A percentile compares a stretch with the other conserved stretches of the same genome.
phyloP scores from a whole-genome alignment of 2,888 invertebrate genomes.

The Chamaedrilus cognettii region DNA sequence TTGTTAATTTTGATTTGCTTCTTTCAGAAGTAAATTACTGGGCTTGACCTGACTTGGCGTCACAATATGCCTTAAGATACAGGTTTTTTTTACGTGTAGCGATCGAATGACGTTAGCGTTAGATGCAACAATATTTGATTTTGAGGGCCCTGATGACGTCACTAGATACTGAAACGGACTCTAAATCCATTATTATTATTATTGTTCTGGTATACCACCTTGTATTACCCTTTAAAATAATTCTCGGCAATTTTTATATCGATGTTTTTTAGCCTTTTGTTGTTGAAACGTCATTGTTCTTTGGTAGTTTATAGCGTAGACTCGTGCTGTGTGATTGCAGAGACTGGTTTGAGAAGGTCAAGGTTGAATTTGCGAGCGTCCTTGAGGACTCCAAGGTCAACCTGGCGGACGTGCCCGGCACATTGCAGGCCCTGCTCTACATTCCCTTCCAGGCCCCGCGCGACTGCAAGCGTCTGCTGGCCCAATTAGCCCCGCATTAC shows the following conservation, averaged over 20 bases:
- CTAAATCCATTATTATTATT: background rate
- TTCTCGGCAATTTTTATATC: no score
- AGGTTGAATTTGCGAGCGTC: constrained; percentile 35
- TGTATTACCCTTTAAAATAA: no score
- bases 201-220: background rate
- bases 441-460: constrained; percentile 50
- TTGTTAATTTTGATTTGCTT: no score
- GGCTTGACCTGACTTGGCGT: no score
- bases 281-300: background rate
- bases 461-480: constrained; percentile 47
- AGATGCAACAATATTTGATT: background rate
- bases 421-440: constrained; percentile 46
- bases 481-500: constrained; percentile 42
- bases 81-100: no score
- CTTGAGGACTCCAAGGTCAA: constrained; percentile 39
- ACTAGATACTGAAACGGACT: no score
- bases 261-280: background rate
- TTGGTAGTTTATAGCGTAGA: background rate
- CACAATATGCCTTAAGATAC: no score
- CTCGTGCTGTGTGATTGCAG: constrained; percentile 34
- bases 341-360: constrained; percentile 48
- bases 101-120: no score
- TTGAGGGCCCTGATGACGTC: no score
- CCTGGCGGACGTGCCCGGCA: constrained; percentile 38
- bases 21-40: no score